These are phyloP conservation scores for Seladonia tumulorum DNA, from an alignment of 2,888 invertebrate genomes.

Conservation along the genomic window DNA sequence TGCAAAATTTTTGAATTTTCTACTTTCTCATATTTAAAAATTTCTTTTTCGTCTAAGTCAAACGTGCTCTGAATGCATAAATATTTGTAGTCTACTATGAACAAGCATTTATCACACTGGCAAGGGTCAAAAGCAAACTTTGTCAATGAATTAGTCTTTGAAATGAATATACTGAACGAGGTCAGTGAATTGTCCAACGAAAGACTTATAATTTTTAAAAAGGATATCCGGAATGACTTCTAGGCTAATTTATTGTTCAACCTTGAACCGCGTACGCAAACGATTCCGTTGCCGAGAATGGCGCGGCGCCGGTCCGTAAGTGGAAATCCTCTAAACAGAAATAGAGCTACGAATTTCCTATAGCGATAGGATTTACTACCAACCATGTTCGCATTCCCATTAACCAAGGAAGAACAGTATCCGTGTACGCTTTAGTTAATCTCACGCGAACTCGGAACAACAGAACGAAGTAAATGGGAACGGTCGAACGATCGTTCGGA, in stretches of 20 bases:
- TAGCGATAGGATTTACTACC: conserved; percentile 7
- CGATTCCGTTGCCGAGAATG: not conserved
- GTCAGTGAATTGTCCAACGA: too few relatives aligned
- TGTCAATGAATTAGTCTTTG: not conserved
- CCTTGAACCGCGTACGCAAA: not conserved
- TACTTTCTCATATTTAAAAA: too few relatives aligned
- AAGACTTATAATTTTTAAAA: too few relatives aligned
- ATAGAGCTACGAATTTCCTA: not conserved
- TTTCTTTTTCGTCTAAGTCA: too few relatives aligned
- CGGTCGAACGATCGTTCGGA: not conserved
- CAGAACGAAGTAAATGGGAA: not conserved
- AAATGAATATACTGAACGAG: too few relatives aligned
- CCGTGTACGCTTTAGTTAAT: conserved; percentile 10
- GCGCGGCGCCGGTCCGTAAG: not conserved
- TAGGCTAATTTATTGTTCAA: not conserved
- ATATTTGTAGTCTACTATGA: not conserved
- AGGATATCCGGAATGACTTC: not conserved
- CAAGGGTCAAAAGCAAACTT: not conserved
- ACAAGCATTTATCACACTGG: not conserved
- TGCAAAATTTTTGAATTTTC: not conserved
- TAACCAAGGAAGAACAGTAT: conserved; percentile 19
- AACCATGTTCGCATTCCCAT: conserved; percentile 13
- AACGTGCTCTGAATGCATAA: too few relatives aligned
- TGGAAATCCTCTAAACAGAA: not conserved
- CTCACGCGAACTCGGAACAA: conserved; percentile 4